Evolutionary conservation across 2,888 invertebrate genomes (phyloP), one percentile per base, ranked within the genome.

Genomic region (Hypomecis atomaria): DNA sequence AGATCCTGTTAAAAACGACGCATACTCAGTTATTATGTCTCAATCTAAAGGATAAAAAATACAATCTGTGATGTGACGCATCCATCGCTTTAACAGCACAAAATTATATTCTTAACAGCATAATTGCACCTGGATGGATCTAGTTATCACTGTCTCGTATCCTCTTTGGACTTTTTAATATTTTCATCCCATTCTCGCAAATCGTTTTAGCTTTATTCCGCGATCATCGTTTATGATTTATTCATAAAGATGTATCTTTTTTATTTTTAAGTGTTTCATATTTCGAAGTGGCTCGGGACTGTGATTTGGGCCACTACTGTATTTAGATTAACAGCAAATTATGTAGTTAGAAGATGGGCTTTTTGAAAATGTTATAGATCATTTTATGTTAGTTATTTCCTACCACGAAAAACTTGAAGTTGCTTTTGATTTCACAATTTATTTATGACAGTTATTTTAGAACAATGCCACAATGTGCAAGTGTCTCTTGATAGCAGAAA

Each of bases 51-150:
- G 13, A 70, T 69, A 75, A 76, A 74, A 69, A 76, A 76, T 60
- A 77, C 82, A 83, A 56, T 45, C 56, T 52, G 43, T 49, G 57
- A 87, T 79, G 82, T 86, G 86, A 81, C 81, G 80, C 79, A 83
- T 77, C 76, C 81, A 80, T 78, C 84, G 79, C 81, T 77, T 80
- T 79, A 83, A 81, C 82, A 84, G 84, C 83, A 76, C 82, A 74
- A 85, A 85, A 88, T 88, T 88, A 89, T 85, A 83, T 79, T 83
- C 78, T 81, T 82, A 88, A 89, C 88, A 84, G 83, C 84, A 87
- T 90, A 89, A 90, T 89, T 87, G 85, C 79, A 83, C 74, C 79
- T 83, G 75, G 65, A 62, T 77, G 75, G 74, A 76, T 79, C 82
- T 81, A 83, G 76, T 78, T 78, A 79, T 68, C 48, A 47, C 64